Evolutionary conservation across 64 coral and sea anemone genomes (phyloP), one percentile per base, ranked within the genome.

Genomic region (Dendrophyllia cribrosa): DNA sequence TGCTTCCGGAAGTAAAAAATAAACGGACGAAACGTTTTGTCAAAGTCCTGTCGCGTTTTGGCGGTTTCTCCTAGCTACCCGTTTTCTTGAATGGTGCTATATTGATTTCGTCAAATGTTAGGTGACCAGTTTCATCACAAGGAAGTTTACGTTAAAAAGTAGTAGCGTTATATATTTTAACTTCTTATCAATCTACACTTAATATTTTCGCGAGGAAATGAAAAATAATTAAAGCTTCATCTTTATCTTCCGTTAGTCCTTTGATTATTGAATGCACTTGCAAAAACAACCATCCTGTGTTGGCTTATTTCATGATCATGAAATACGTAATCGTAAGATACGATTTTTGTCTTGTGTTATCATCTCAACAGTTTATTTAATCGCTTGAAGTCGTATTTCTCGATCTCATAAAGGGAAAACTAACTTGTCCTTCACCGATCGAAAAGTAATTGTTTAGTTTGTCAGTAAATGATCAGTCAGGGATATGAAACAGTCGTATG

Each of bases 21-120:
- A 63, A 64, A 64, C 45, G 61, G 46, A 21, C 34, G 4, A 67
- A 43, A 20, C 19, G 17, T 46, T 65, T 83, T 77, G 75, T 22
- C 51, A 19, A 64, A 82, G 78, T 48, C 46, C 25, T 82, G 58
- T 62, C 17, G 44, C 7, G 19, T 75, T 45, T 43, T 67, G 80
- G 26, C 47, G 60, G 20, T n/a, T 4, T 51, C 43, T 22, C 21
- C 59, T 67, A 9, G 46, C 44, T 50, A 84, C 80, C 80, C 43
- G 80, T 67, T 67, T 0, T 22, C 45, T 84, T 51, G 80, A 84
- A 84, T 84, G 80, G 80, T 84, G 80, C 80, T 84, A 5, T 84
- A 84, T 84, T 84, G 80, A 84, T 84, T 67, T 15, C 14, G 59
- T 44, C 26, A 63, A 63, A 63, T 59, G 55, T 82, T 82, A 13